These are phyloP conservation scores for Ladona fulva DNA, from an alignment of 1,140 invertebrate species.

Conservation along the genomic window DNA sequence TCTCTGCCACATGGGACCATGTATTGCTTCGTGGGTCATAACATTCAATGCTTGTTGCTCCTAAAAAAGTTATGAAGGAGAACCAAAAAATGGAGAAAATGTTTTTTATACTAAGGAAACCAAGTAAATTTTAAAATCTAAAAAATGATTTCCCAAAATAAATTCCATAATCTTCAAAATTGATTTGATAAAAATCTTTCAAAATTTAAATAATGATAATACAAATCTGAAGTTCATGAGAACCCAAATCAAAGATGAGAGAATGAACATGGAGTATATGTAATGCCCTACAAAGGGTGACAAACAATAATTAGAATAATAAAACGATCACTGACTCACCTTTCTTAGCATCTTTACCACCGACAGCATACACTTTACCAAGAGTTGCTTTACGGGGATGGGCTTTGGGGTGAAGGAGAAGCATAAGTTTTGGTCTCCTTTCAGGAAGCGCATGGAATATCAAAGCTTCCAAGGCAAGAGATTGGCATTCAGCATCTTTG, in stretches of 20 bases:
- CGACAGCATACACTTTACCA: slow-evolving; percentile 74
- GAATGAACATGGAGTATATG: slow-evolving; percentile 13
- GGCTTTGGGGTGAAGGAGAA: slow-evolving; percentile 63
- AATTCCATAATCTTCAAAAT: no score
- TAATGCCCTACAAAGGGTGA: slow-evolving; percentile 18
- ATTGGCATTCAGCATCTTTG: slow-evolving; percentile 63
- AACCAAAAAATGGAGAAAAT: no score
- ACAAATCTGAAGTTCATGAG: no score
- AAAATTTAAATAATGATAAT: no score
- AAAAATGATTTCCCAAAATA: no score
- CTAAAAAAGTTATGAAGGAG: slow-evolving; percentile 34
- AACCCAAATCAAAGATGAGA: no score
- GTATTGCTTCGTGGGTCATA: slow-evolving; percentile 76
- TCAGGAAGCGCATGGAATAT: slow-evolving; percentile 88
- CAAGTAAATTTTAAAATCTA: no score
- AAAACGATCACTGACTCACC: slow-evolving; percentile 32
- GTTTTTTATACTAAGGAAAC: no score
- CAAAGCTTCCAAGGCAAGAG: slow-evolving; percentile 84
- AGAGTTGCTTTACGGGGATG: slow-evolving; percentile 85
- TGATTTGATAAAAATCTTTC: no score
- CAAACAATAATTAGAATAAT: slow-evolving; percentile 17
- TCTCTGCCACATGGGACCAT: slow-evolving; percentile 69
- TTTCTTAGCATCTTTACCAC: slow-evolving; percentile 84
- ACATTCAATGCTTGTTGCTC: slow-evolving; percentile 78
- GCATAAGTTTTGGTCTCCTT: slow-evolving; percentile 44